Conservation (phyloP, 2,797 vertebrate genomes). For the Petrocephalus schoutedeni region DNA sequence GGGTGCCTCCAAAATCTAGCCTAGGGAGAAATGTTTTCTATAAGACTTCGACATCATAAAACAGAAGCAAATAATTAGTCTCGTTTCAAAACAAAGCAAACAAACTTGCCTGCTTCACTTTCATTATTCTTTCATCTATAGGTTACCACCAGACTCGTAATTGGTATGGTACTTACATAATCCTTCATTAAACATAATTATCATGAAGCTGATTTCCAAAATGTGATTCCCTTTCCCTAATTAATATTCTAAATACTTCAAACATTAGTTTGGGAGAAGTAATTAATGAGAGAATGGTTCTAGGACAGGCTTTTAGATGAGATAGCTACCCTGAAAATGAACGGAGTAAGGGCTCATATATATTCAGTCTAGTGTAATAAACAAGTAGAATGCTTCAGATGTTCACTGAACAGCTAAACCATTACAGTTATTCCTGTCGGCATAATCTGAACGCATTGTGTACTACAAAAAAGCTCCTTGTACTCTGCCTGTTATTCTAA, state of each 20-base stretch:
- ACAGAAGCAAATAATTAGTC: neutral
- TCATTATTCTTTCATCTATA: neutral
- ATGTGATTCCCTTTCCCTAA: neutral
- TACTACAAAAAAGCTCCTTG: neutral
- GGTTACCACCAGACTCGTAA: neutral
- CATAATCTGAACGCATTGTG: neutral
- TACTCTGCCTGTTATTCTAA: neutral
- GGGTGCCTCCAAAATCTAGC: neutral
- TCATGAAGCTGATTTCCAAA: neutral
- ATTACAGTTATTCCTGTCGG: neutral
- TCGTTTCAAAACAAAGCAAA: neutral
- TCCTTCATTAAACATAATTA: neutral
- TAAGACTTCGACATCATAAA: neutral
- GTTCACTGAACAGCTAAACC: neutral
- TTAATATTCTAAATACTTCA: conserved; percentile 4
- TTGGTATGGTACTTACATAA: neutral
- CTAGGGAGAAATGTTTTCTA: neutral
- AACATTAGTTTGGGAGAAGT: neutral
- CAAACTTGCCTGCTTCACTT: neutral
- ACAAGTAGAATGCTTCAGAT: neutral
- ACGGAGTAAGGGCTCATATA: neutral
- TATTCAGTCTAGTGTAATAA: neutral
- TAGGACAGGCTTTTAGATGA: neutral
- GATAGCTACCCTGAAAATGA: neutral
- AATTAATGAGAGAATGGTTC: neutral